Percentiles rank a stretch among this genome's conserved stretches.
These are phyloP conservation scores for Brachirus orientalis DNA, from an alignment of 2,113 vertebrate species.

Conservation along the genomic window DNA sequence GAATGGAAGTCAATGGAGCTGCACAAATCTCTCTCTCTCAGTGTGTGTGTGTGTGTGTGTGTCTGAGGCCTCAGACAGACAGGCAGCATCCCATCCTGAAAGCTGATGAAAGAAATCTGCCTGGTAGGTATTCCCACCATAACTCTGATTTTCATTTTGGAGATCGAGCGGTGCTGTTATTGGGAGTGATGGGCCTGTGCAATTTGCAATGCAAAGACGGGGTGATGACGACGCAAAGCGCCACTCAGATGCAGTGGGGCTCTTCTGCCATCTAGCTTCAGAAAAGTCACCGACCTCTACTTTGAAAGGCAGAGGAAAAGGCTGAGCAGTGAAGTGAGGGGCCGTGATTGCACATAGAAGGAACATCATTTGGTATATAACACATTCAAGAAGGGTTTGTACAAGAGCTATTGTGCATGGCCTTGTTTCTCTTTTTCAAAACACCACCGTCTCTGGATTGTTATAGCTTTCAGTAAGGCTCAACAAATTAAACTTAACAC, in stretches of 20 bases:
- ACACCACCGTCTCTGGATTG: not conserved
- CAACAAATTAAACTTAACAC: conserved; percentile 9
- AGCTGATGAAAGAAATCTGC: conserved; percentile 66
- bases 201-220: conserved; percentile 74
- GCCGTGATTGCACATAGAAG: conserved; percentile 37
- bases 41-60: not conserved
- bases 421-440: not conserved
- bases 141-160: conserved; percentile 70
- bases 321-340: conserved; percentile 11
- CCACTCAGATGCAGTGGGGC: conserved; percentile 65
- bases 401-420: not conserved
- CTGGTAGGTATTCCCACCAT: conserved; percentile 61
- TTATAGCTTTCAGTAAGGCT: not conserved
- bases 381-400: conserved; percentile 20
- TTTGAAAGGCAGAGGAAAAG: conserved; percentile 18
- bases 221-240: conserved; percentile 66
- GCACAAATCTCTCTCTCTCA: not conserved
- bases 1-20: too few species aligned
- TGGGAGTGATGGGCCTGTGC: conserved; percentile 60
- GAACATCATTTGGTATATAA: conserved; percentile 11
- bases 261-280: conserved; percentile 81
- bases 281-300: conserved; percentile 62
- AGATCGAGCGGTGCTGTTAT: conserved; percentile 63
- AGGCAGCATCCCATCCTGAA: conserved; percentile 45
- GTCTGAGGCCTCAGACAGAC: conserved; percentile 20